A percentile compares a stretch with the other conserved stretches of the same genome.
phyloP scores from a whole-genome alignment of 2,888 invertebrate genomes.

The Deilephila porcellus region DNA sequence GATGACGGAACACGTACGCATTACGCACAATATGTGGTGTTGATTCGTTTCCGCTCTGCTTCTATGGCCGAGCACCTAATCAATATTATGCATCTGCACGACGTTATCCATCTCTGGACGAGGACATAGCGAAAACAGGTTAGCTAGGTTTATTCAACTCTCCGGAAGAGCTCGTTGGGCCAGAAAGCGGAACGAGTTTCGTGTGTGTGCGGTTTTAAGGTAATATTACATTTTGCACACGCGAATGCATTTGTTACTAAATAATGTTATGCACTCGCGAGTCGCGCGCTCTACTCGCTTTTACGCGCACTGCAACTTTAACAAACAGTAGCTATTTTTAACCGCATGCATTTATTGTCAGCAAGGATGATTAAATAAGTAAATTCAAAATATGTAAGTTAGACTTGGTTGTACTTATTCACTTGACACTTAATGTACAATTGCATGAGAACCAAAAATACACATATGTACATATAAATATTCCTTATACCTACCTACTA shows the following conservation, averaged over 20 bases:
- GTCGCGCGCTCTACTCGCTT: slow-evolving; percentile 25
- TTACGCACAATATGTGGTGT: background rate
- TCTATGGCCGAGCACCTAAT: background rate
- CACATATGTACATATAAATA: too few species aligned
- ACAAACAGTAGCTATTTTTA: background rate
- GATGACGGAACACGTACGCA: slow-evolving; percentile 1
- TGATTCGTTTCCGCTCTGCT: background rate
- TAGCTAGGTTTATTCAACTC: slow-evolving; percentile 39
- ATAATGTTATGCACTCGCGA: slow-evolving; percentile 33
- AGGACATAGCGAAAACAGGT: slow-evolving; percentile 32
- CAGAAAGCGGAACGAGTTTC: slow-evolving; percentile 56
- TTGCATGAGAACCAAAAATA: too few species aligned
- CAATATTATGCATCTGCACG: background rate
- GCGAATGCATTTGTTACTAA: slow-evolving; percentile 36
- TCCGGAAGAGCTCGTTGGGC: slow-evolving; percentile 40
- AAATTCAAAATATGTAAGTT: too few species aligned
- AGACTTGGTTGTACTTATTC: too few species aligned
- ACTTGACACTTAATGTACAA: too few species aligned
- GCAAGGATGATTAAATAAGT: too few species aligned
- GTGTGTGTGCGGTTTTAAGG: slow-evolving; percentile 40
- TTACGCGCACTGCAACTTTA: background rate
- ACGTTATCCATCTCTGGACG: background rate
- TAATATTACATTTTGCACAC: slow-evolving; percentile 42
- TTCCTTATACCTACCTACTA: too few species aligned
- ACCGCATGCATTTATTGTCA: background rate